phyloP scores from a whole-genome alignment of 2,113 vertebrate genomes.

The Sciurus niger region DNA sequence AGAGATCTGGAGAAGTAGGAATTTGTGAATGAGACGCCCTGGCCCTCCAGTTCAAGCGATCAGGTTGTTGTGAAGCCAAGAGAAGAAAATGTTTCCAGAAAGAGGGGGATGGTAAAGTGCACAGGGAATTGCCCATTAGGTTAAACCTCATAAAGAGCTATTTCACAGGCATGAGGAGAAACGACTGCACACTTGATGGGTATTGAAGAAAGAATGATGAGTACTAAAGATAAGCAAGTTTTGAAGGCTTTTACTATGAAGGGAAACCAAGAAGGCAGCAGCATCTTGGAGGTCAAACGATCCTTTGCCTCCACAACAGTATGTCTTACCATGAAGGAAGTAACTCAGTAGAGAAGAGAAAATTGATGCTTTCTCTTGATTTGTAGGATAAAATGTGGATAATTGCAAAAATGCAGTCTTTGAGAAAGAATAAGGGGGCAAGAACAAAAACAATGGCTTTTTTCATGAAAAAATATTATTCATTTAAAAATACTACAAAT shows the following conservation, averaged over 20 bases:
- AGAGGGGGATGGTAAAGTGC: not conserved
- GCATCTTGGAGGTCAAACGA: not conserved
- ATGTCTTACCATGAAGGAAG: not conserved
- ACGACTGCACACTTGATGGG: not conserved
- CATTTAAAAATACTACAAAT: constrained; percentile 6
- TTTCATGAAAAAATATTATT: not conserved
- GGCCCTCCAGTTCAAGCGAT: not conserved
- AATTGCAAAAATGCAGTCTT: not conserved
- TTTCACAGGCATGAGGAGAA: not conserved
- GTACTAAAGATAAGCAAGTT: not conserved
- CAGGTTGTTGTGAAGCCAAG: not conserved
- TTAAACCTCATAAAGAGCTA: not conserved
- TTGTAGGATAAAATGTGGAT: not conserved
- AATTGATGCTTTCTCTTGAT: not conserved
- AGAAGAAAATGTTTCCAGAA: constrained; percentile 4
- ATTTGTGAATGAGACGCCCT: not conserved
- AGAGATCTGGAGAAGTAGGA: not conserved
- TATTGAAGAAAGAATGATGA: not conserved
- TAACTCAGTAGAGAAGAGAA: not conserved
- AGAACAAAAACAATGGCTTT: not conserved
- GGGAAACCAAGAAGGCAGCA: not conserved
- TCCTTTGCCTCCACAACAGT: no score
- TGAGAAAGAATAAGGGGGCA: not conserved
- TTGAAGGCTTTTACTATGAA: not conserved
- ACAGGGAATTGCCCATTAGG: not conserved